Evolutionary conservation across 2,888 invertebrate species (phyloP), one percentile per base, ranked within the genome.

Genomic region (Hesperia comma): DNA sequence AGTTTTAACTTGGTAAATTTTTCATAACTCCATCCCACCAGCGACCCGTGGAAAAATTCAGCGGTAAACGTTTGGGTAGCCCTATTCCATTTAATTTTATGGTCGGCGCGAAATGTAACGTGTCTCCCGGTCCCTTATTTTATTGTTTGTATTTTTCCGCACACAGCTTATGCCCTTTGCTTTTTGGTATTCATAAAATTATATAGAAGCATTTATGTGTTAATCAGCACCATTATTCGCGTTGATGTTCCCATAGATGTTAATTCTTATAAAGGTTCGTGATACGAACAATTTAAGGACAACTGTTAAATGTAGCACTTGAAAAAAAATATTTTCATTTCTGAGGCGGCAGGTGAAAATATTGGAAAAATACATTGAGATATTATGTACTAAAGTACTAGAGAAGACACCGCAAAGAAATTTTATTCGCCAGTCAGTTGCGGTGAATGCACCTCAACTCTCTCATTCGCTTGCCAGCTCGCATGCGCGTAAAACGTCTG

Each of bases 1-100:
- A 71, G 70, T 81, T 84, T 76, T 74, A 83, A 84, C 80, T 86
- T 83, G 69, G 68, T 79, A 80, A 77, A 84, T 86, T 85, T 85
- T 84, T 87, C 83, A 87, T 83, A 85, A 82, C 80, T 84, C 79
- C 72, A 53, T 40, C 21, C 26, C 61, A 19, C 3, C 53, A 64
- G 64, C 58, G 58, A 41, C 32, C 53, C 41, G 17, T 14, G 26
- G 14, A 21, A 32, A 58, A 58, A 53, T 58, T 63, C 32, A 33
- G 32, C 40, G 41, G 58, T 41, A 51, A 41, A 33, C 58, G 53
- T 58, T 64, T 64, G 21, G 51, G 40, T 32, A 26, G 41, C 14
- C 53, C 58, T 40, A 19, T 64, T 58, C 41, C 58, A 64, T 64
- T 56, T 33, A 56, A 37, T 37, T 37, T 56, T 43, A 58, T 43